phyloP scores from a whole-genome alignment of 53 echinoderm and acorn worm genomes.

The Paracentrotus lividus region DNA sequence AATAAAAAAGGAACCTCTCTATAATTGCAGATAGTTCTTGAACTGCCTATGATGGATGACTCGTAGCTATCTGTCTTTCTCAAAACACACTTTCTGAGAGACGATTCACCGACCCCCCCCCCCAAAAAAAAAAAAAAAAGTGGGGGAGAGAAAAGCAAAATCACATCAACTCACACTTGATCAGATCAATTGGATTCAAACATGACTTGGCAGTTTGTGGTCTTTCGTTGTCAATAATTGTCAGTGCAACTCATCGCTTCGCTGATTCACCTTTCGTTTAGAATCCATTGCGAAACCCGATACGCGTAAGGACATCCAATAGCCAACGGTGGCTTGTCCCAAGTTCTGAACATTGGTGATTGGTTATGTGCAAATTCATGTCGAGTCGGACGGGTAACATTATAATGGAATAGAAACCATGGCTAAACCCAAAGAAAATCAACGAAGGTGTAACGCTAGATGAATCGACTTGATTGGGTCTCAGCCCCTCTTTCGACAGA shows the following conservation, averaged over 20 bases:
- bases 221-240: neutral
- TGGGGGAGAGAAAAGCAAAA: neutral
- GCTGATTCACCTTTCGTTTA: neutral
- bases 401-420: neutral
- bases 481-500: slow-evolving; percentile 41
- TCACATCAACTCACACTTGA: neutral
- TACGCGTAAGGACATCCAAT: neutral
- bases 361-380: slow-evolving; percentile 22
- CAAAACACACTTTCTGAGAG: neutral
- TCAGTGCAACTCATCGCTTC: slow-evolving; percentile 14
- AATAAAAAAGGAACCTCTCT: neutral
- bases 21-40: neutral
- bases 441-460: slow-evolving; percentile 34
- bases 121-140: too few relatives aligned
- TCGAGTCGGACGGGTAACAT: neutral
- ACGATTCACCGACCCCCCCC: neutral
- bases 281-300: neutral
- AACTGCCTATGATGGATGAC: neutral
- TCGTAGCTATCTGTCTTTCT: neutral
- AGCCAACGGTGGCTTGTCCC: neutral
- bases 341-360: neutral
- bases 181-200: neutral
- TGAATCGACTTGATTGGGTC: slow-evolving; percentile 39
- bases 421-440: slow-evolving; percentile 28
- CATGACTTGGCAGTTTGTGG: slow-evolving; percentile 27